phyloP scores from a whole-genome alignment of 1,140 invertebrate species.

The Schlechtendalia chinensis region DNA sequence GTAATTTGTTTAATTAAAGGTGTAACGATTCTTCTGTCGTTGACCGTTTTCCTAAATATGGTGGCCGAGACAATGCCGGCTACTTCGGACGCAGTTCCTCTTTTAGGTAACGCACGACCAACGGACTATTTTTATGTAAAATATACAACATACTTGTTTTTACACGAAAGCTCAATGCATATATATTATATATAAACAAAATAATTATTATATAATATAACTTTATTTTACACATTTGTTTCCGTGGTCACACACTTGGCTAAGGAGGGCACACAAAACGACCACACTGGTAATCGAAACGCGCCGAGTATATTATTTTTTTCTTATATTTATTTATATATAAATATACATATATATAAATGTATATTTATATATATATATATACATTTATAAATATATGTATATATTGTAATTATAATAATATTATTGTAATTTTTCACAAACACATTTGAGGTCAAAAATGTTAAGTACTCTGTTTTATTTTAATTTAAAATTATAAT shows the following conservation, averaged over 20 bases:
- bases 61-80: constrained; percentile 80
- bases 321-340: constrained; percentile 19
- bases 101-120: constrained; percentile 67
- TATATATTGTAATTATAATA: constrained; percentile 27
- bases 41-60: constrained; percentile 86
- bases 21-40: constrained; percentile 83
- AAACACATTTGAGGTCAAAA: constrained; percentile 44
- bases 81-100: constrained; percentile 78
- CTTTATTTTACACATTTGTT: neutral
- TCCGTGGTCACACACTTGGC: constrained; percentile 42
- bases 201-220: neutral
- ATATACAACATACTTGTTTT: constrained; percentile 37
- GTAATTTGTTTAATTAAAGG: constrained; percentile 60
- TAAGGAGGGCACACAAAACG: constrained; percentile 47
- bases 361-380: neutral
- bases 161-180: neutral
- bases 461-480: constrained; percentile 36
- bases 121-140: constrained; percentile 11
- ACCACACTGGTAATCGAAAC: constrained; percentile 37
- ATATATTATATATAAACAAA: neutral
- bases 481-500: neutral
- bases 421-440: constrained; percentile 42
- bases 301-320: constrained; percentile 16
- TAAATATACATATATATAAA: neutral
- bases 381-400: neutral